Conservation (phyloP, 2,797 vertebrate genomes). For the Aplochiton taeniatus region DNA sequence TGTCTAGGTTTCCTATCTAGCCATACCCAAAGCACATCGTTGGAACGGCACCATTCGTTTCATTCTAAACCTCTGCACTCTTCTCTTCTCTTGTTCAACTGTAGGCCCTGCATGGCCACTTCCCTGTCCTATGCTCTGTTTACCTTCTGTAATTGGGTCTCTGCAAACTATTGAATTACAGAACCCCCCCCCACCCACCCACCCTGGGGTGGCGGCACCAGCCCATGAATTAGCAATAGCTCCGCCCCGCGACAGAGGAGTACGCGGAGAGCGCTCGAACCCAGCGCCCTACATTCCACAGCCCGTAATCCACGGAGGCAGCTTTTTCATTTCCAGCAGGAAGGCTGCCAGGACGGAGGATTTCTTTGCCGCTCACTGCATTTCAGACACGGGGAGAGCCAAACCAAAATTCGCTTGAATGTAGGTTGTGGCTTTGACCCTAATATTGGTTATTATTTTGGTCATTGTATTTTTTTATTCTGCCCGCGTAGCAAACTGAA, state of each 20-base stretch:
- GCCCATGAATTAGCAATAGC: slow-evolving; percentile 27
- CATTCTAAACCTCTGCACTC: no score
- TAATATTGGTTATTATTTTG: no score
- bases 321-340: slow-evolving; percentile 72
- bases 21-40: no score
- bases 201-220: slow-evolving; percentile 10
- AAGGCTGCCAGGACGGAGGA: slow-evolving; percentile 62
- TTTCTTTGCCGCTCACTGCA: slow-evolving; percentile 57
- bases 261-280: slow-evolving; percentile 45
- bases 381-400: slow-evolving; percentile 48
- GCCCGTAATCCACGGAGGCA: slow-evolving; percentile 59
- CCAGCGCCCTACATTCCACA: slow-evolving; percentile 65
- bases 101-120: no score
- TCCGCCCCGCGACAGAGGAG: slow-evolving; percentile 28
- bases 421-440: no score
- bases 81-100: no score
- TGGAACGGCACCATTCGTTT: no score
- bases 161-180: slow-evolving; percentile 27
- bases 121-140: slow-evolving; percentile 13
- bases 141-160: slow-evolving; percentile 20
- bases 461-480: no score
- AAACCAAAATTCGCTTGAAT: slow-evolving; percentile 31
- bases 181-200: slow-evolving; percentile 5
- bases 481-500: no score
- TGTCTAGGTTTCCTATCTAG: not conserved